Evolutionary conservation across 2,888 invertebrate genomes (phyloP), one percentile per base, ranked within the genome.

Genomic region (Malthinus flaveolus): DNA sequence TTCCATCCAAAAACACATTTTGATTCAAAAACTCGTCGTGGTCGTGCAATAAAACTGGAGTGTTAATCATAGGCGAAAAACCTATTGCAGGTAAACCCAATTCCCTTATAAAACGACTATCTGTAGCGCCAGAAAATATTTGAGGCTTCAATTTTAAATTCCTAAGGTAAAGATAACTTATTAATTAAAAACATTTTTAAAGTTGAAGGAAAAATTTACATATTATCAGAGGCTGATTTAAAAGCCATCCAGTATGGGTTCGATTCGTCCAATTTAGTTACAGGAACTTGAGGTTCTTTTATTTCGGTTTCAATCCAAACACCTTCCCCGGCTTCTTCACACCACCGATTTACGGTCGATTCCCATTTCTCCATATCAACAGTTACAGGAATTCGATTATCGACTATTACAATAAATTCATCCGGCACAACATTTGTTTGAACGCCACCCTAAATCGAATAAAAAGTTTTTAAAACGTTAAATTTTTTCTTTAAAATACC

Each of bases 91-190:
- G 91, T 51, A 91, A 83, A 7, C 91, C 93, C 36, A 84, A 82
- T 72, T 81, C 78, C 70, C 97, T 85, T 10, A 97, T 78, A 72
- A 87, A 95, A 62, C 95, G 85, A 71, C 91, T 90, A 74, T 97
- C 97, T 0, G 97, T 96, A 33, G 90, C 94, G 1, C 93, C 97
- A 0, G 94, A 90, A 75, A 95, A 96, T 49, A 94, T 90, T 71
- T 90, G 85, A 52, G 83, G 82, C 62, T 85, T 85, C 65, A 90
- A 74, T 69, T 86, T 85, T 5, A 93, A 77, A 6, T 83, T 84
- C 76, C 90, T 92, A 62, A 31, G 49, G 50, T 4, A 8, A 8
- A 10, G 5, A 34, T 13, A n/a, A 12, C 8, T 37, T 37, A 42
- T 1, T 39, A 32, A 32, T 52, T 31, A 13, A 48, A 58, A 35